phyloP scores from a whole-genome alignment of 2,113 vertebrate genomes.

The Cephalopterus ornatus region DNA sequence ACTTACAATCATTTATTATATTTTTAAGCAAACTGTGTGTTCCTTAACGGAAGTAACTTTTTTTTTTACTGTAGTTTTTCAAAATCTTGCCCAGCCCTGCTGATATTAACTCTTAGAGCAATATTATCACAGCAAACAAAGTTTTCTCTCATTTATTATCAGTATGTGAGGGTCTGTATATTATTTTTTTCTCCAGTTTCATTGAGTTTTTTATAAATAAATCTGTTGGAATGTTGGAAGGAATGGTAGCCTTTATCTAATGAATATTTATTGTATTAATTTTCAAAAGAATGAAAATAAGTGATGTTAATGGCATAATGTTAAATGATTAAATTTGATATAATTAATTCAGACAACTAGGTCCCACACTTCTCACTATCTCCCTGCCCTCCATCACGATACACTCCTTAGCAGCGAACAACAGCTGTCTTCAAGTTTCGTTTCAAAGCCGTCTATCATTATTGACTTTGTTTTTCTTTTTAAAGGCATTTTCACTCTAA shows the following conservation, averaged over 20 bases:
- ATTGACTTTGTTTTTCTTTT: neutral
- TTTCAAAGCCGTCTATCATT: neutral
- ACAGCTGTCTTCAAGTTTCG: neutral
- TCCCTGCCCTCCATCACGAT: neutral
- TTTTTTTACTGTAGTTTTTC: neutral
- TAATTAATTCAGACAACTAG: neutral
- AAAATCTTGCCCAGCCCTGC: neutral
- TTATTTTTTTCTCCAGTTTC: neutral
- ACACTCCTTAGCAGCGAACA: neutral
- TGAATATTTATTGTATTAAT: neutral
- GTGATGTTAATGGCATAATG: neutral
- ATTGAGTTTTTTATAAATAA: neutral
- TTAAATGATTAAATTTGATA: neutral
- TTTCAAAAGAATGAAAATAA: neutral
- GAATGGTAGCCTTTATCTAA: neutral
- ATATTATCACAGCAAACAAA: neutral
- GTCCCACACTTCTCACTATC: neutral
- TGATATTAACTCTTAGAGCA: neutral
- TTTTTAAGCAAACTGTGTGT: neutral
- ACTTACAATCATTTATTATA: neutral
- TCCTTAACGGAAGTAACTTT: neutral
- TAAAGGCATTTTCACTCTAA: neutral
- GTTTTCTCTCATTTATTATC: neutral
- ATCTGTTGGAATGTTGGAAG: neutral
- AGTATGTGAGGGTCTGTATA: neutral